phyloP scores from a whole-genome alignment of 1,140 invertebrate species.

The Eupeodes corollae region DNA sequence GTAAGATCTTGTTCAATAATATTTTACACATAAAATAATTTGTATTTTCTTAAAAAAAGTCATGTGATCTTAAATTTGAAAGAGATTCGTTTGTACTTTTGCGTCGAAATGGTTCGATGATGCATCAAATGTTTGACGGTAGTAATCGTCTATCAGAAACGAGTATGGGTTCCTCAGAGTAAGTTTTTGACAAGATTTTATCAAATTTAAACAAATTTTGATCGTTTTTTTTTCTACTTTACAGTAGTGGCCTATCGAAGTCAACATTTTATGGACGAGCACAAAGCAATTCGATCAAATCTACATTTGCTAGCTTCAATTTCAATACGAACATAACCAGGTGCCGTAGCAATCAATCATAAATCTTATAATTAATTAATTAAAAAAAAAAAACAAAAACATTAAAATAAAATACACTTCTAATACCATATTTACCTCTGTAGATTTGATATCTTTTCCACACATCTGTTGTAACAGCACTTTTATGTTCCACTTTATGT shows the following conservation, averaged over 20 bases:
- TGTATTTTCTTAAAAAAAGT: slow-evolving; percentile 10
- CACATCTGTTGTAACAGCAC: neutral
- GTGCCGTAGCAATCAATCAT: neutral
- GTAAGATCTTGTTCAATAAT: slow-evolving; percentile 34
- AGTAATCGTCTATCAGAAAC: slow-evolving; percentile 33
- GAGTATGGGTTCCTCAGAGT: slow-evolving; percentile 38
- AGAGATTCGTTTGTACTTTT: slow-evolving; percentile 27
- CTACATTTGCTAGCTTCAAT: slow-evolving; percentile 30
- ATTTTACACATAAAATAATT: neutral
- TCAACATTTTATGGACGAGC: slow-evolving; percentile 28
- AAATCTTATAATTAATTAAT: neutral
- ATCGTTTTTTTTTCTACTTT: slow-evolving; percentile 2
- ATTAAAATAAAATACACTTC: neutral
- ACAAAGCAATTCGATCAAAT: slow-evolving; percentile 34
- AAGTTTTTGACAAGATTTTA: slow-evolving; percentile 10
- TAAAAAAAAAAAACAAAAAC: neutral
- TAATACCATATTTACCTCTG: neutral
- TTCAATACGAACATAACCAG: slow-evolving; percentile 21
- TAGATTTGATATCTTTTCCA: neutral
- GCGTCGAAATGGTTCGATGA: slow-evolving; percentile 28
- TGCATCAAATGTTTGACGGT: slow-evolving; percentile 25
- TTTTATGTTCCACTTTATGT: slow-evolving; percentile 4
- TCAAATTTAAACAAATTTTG: neutral
- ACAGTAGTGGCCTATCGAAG: slow-evolving; percentile 34
- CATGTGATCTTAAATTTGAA: slow-evolving; percentile 32